Evolutionary conservation across 2,888 invertebrate genomes (phyloP), one percentile per base, ranked within the genome.

Genomic region (Metalampra italica): DNA sequence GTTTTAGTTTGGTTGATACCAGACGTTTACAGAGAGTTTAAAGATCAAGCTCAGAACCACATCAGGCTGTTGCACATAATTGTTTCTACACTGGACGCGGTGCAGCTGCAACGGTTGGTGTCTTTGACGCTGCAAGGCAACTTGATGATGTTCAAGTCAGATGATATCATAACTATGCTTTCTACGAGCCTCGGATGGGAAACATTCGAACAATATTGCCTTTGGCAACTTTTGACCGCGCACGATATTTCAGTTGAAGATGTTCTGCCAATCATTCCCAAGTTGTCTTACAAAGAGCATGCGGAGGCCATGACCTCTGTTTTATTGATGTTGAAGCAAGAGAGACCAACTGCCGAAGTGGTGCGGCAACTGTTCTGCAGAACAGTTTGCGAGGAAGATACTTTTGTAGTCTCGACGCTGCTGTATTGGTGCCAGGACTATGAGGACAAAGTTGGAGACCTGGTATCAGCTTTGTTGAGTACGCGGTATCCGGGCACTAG

Each of bases 171-270:
- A 50, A 90, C 92, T 39, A 91, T 96, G 78, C 81, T 96, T 62
- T 94, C 94, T 53, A 94, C 95, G 40, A 98, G 97, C 68, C 90
- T 99, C 49, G 92, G 93, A 50, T 99, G 98, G 97, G 98, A 99
- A 84, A 98, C 98, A 1, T 96, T 98, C 65, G 98, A 99, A 80
- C 99, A 99, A 82, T 95, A 96, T 76, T 98, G 97, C 78, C 92
- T 99, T 42, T 99, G 99, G 99, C 98, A 98, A 82, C 91, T 99
- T 50, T 92, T 98, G 44, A 94, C 95, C 59, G 98, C 98, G 39
- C 98, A 98, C 77, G 96, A 97, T 77, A 95, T 98, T 72, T 95
- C 97, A 47, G 92, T 97, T n/a, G 97, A 97, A 70, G 94, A 95
- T 71, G 93, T 98, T 57, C 85, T 97, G 69, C 94, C 96, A 36